Conservation (phyloP, 2,888 invertebrate species). For the Lasioglossum malachurum region DNA sequence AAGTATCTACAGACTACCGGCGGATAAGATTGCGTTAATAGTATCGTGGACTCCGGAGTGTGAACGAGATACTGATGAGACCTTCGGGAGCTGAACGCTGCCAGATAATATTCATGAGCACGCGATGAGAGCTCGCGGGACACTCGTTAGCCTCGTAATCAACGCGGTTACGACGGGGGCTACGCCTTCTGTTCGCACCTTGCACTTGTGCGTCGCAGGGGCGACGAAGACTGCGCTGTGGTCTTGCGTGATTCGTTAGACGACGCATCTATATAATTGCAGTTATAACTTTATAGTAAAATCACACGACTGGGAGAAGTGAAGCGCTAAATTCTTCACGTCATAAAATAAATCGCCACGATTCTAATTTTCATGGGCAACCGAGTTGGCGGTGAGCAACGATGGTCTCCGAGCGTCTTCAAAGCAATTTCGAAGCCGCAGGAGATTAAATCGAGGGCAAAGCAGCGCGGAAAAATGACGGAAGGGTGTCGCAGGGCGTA, state of each 20-base stretch:
- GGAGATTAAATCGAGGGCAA: background rate
- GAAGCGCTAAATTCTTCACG: background rate
- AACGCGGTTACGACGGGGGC: background rate
- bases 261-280: background rate
- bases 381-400: background rate
- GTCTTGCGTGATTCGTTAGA: background rate
- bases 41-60: background rate
- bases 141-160: conserved; percentile 1
- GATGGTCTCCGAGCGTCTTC: background rate
- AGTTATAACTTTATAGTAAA: background rate
- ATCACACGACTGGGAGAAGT: background rate
- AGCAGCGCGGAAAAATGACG: background rate
- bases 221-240: background rate
- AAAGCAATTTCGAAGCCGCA: background rate
- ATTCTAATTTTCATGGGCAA: background rate
- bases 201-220: background rate
- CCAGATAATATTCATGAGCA: conserved; percentile 16
- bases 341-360: background rate
- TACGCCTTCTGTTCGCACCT: background rate
- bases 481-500: no score
- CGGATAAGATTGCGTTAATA: conserved; percentile 7
- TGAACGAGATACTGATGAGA: background rate
- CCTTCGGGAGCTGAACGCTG: background rate
- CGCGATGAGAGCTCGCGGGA: conserved; percentile 4
- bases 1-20: background rate